Evolutionary conservation across 2,797 vertebrate genomes (phyloP).

Genomic region (Siniperca obscura): DNA sequence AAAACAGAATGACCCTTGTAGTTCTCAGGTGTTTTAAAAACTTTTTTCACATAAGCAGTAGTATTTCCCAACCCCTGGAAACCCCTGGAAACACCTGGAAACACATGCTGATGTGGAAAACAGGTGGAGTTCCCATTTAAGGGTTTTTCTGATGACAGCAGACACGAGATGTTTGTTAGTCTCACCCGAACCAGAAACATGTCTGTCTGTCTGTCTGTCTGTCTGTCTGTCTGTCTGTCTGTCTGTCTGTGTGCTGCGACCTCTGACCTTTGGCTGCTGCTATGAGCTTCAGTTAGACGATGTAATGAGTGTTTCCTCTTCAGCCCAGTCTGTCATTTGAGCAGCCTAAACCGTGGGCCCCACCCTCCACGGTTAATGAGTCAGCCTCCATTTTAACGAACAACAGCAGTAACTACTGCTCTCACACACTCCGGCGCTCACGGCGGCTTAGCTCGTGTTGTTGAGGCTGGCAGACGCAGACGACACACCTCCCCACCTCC

Average conservation of each 20-base stretch:
- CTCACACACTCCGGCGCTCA: neutral
- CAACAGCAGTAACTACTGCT: constrained; percentile 39
- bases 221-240: no score
- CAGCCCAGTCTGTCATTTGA: constrained; percentile 43
- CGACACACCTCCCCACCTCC: constrained; percentile 1
- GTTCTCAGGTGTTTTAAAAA: no score
- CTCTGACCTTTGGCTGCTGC: constrained; percentile 22
- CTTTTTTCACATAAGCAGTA: no score
- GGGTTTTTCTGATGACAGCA: neutral
- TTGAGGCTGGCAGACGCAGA: constrained; percentile 21
- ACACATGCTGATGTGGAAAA: no score
- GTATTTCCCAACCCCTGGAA: no score
- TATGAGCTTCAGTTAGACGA: constrained; percentile 17
- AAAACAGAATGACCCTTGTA: no score
- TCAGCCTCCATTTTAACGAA: constrained; percentile 16
- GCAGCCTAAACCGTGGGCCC: constrained; percentile 3
- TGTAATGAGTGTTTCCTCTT: constrained; percentile 50
- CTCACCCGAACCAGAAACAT: no score
- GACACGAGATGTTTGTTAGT: no score
- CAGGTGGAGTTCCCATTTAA: neutral
- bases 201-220: no score
- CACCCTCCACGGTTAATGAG: constrained; percentile 44
- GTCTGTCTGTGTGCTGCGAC: neutral
- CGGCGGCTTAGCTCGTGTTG: constrained; percentile 9
- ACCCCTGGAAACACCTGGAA: no score